A percentile compares a stretch with the other conserved stretches of the same genome.
phyloP scores from a whole-genome alignment of 2,888 invertebrate species.

The Chironomus tentans region DNA sequence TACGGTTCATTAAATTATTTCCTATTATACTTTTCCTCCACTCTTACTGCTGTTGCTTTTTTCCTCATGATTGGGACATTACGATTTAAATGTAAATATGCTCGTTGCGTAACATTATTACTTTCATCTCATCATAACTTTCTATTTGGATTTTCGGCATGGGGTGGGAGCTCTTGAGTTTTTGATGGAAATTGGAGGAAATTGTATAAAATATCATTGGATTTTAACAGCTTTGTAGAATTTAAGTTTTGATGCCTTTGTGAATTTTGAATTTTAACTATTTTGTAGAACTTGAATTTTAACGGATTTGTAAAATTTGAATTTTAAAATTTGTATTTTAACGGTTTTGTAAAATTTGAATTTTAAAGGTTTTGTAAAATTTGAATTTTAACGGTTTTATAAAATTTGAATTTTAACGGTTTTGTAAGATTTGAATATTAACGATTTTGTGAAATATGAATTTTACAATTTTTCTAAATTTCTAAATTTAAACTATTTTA shows the following conservation, averaged over 20 bases:
- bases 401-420: background rate
- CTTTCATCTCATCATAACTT: background rate
- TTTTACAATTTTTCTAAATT: no score
- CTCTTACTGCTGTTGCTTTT: background rate
- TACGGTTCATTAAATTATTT: slow-evolving; percentile 16
- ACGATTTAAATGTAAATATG: background rate
- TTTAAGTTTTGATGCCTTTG: background rate
- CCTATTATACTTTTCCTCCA: background rate
- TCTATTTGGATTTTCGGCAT: background rate
- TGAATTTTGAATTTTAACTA: background rate
- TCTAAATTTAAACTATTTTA: no score
- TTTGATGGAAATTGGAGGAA: background rate
- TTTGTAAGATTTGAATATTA: no score
- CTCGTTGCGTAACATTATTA: background rate
- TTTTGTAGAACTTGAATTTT: no score
- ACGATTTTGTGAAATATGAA: background rate
- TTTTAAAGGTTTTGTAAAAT: no score
- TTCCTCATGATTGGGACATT: background rate
- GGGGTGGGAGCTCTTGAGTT: background rate
- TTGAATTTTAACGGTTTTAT: no score
- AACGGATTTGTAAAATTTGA: no score
- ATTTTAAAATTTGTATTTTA: no score
- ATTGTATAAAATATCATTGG: no score
- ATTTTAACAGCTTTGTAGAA: background rate
- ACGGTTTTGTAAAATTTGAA: no score